Conservation (phyloP, 2,113 vertebrate species). For the Xiphorhynchus elegans region DNA sequence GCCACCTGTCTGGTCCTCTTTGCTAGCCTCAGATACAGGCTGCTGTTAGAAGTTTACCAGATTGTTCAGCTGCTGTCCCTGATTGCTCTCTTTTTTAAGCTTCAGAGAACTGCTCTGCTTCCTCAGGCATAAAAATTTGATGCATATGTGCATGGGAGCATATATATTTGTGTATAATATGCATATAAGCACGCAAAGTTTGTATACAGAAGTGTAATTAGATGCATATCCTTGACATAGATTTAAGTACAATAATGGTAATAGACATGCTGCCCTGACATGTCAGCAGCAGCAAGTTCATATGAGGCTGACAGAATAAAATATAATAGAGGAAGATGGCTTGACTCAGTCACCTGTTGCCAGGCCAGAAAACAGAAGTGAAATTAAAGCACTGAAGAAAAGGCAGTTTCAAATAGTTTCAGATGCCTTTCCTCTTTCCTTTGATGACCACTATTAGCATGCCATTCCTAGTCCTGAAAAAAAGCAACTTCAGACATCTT, state of each 20-base stretch:
- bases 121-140: background rate
- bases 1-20: background rate
- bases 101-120: background rate
- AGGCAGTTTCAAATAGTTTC: background rate
- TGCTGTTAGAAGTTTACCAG: background rate
- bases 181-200: background rate
- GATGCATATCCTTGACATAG: background rate
- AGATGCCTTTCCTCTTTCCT: background rate
- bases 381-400: background rate
- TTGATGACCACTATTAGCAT: background rate
- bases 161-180: background rate
- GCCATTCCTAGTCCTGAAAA: background rate
- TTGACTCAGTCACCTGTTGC: background rate
- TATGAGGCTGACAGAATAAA: background rate
- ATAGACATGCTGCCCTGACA: background rate
- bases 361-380: background rate
- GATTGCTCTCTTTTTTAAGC: background rate
- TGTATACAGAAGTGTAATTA: background rate
- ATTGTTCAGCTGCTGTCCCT: background rate
- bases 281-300: background rate
- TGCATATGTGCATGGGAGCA: background rate
- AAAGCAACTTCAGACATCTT: background rate
- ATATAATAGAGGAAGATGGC: background rate
- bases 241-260: background rate
- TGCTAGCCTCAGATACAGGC: background rate